Evolutionary conservation across 2,888 invertebrate species (phyloP), one percentile per base, ranked within the genome.

Genomic region (Ariolimax columbianus): DNA sequence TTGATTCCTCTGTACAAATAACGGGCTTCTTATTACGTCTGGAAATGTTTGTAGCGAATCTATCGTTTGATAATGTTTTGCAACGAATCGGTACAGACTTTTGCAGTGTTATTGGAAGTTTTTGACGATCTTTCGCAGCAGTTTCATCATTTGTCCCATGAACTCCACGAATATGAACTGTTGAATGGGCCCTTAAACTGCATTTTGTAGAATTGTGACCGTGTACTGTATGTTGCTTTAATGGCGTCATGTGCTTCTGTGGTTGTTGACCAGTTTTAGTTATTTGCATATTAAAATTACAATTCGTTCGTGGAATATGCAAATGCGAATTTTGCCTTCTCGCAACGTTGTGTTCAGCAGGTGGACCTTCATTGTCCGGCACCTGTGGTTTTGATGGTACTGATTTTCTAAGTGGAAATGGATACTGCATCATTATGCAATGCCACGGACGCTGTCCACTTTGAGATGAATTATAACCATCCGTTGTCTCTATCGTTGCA

Each of bases 391-490:
- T 73, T 73, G 47, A 30, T 43, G 7, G 26, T 0, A 3, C 47
- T 17, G 14, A 47, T 47, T 73, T 43, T 73, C 73, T 43, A 47
- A 47, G n/a, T 7, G 43, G 73, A 36, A n/a, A 73, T 30, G 73
- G 73, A 43, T 73, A 73, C 43, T 73, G 73, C 47, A 73, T 73
- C 72, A 72, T 38, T 40, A 72, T 40, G 43, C 1, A 23, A 30
- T 73, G 73, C 9, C 43, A 43, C 30, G 43, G 26, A 26, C 43
- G 73, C n/a, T 30, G 47, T 26, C 11, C 43, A 30, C 0, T 30
- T 43, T 4, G 26, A 30, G 9, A 26, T 73, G 14, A 6, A 43
- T 73, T 73, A n/a, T 43, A 17, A 11, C 26, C 0, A 0, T 38
- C 38, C 3, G 6, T 30, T 43, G 4, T 17, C 36, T 73, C n/a